Evolutionary conservation across 2,888 invertebrate species (phyloP), one percentile per base, ranked within the genome.

Genomic region (Diarsia mendica): DNA sequence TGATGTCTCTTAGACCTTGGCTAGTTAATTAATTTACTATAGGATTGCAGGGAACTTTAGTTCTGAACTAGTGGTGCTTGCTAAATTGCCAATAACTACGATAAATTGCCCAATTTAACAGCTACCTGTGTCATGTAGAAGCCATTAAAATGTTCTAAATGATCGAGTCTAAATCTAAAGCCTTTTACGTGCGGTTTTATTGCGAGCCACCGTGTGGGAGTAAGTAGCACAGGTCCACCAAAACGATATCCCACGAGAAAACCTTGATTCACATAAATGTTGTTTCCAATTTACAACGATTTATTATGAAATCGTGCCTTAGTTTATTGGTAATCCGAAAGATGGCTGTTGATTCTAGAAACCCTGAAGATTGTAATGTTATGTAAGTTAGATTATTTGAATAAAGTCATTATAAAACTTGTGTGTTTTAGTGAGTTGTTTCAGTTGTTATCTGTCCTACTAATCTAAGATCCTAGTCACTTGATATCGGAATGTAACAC

Each of bases 231-330:
- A 58, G 39, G 60, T 78, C 60, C 67, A 75, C 85, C 85, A 85
- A 88, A 86, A 82, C 66, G 28, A 39, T 67, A 83, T 71, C 88
- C 87, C 83, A 88, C 88, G 75, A 80, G 75, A 80, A 78, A 85
- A 81, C 87, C 87, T 84, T 87, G 87, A 83, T 85, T 81, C 67
- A 72, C 61, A 80, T 84, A 77, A 82, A 69, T 64, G 71, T 82
- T 77, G 53, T 63, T 77, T 69, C 55, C 51, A 77, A 77, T 79
- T 74, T 67, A 74, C 61, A 72, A 71, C 53, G 44, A 74, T 68
- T 79, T 80, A 77, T 80, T 73, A 51, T 76, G 13, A 77, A 77
- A 84, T 70, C 72, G 64, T 69, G 78, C 0, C 44, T 46, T 18
- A 28, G 44, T 33, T 33, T 11, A 28, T 67, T 51, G 49, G 18